Evolutionary conservation across 2,888 invertebrate species (phyloP).

Genomic region (Protonemura montana): DNA sequence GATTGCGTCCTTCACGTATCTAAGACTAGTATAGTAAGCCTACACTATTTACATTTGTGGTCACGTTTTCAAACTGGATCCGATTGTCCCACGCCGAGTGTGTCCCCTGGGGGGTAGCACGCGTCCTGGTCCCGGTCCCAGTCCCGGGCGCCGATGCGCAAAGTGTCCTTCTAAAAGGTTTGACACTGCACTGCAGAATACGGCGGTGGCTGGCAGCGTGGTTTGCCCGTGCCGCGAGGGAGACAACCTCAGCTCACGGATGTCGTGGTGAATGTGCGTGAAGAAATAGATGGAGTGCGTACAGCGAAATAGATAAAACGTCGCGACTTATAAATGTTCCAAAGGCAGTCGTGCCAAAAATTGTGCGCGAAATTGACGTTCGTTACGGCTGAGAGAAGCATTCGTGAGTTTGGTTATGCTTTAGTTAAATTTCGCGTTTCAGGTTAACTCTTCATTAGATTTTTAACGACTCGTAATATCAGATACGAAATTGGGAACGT

Average conservation of each 20-base stretch:
- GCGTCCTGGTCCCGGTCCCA: not conserved
- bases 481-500: not conserved
- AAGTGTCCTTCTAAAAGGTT: slow-evolving; percentile 8
- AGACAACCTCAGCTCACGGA: not conserved
- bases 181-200: slow-evolving; percentile 24
- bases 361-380: not conserved
- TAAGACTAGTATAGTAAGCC: not conserved
- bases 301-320: not conserved
- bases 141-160: not conserved
- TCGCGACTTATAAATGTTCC: not conserved
- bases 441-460: not conserved
- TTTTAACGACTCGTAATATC: not conserved
- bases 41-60: slow-evolving; percentile 21
- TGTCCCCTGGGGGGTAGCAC: not conserved
- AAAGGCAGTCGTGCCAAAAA: not conserved
- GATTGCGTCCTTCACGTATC: not conserved
- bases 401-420: not conserved
- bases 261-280: not conserved
- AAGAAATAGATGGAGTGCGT: not conserved
- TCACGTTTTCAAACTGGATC: not conserved
- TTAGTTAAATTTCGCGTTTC: not conserved
- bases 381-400: not conserved
- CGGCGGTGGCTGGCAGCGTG: not conserved
- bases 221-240: not conserved
- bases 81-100: not conserved